Evolutionary conservation across 92 coral and sea anemone species (phyloP), one percentile per base, ranked within the genome.

Genomic region (Paragorgia papillata): DNA sequence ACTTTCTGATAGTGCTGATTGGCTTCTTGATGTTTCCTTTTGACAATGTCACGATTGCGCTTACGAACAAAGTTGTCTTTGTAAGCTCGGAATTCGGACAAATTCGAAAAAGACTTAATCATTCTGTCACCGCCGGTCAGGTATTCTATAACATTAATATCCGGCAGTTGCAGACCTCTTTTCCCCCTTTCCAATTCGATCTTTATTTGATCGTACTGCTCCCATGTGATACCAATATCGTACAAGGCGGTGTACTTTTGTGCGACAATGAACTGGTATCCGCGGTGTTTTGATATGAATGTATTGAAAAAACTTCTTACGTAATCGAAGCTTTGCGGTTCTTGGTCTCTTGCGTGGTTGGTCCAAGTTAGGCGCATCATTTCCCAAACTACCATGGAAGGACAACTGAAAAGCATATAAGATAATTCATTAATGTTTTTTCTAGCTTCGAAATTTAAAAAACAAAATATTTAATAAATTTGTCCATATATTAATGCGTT

Each of bases 21-120:
- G 22, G 88, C 93, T 58, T 79, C 87, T 41, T 60, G 21, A n/a
- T 71, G 75, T 66, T 66, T 76, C 34, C 77, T 83, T 84, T 76
- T 80, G 25, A 24, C 49, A 15, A 67, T 54, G 15, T 81, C 68
- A 26, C 67, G 44, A 24, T 60, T 34, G 27, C 80, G 77, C 34
- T 68, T 61, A n/a, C 3, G 20, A 31, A 67, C 66, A 13, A 67
- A 62, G 17, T 62, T 5, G 13, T 50, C 56, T 10, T 46, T 54
- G 63, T 57, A 83, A 28, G 44, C 9, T 13, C 40, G 24, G 75
- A 66, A 83, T 35, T 85, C 78, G 39, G 63, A 20, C 49, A 28
- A 27, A 37, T 66, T 33, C 15, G 73, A 30, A 48, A 85, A 80
- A 48, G 41, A 27, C 59, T n/a, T 58, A 3, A 5, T 3, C 43